Base-by-base conservation (phyloP, 2,113 vertebrate species). In the Grammomys dolichurus region DNA sequence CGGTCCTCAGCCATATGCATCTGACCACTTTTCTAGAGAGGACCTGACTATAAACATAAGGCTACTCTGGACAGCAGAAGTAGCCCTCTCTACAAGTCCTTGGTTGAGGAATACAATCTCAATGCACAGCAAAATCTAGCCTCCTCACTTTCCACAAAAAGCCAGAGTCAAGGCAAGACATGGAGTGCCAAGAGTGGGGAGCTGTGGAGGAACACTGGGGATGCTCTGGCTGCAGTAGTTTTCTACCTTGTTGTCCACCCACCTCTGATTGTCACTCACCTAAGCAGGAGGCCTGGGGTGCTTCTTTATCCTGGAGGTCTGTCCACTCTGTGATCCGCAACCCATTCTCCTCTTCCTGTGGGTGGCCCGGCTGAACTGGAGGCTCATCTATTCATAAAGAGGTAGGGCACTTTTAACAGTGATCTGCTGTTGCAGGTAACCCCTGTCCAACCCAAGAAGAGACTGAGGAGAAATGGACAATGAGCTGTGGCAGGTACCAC, bases 231-330 rank as follows among this genome's bases (percentile, higher is more conserved):
- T 6, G 0, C 11, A 51, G 13, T 11, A 5, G 40, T 2, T n/a
- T 56, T 58, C 46, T 33, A 33, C 20, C 11, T 5, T 1, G 8
- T 22, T 43, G n/a, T 7, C 24, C 20, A 12, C 72, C 84, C 9
- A 82, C n/a, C n/a, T 70, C 69, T 63, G n/a, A 63, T 7, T 70
- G n/a, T 33, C 48, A 87, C 97, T 96, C 78, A 98, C 97, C 97
- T n/a, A 78, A 7, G 22, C 69, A 89, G 36, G 97, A 65, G 33
- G 31, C 63, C 84, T 89, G 97, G 51, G 94, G 16, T 0, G 14
- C 8, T 3, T 95, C 96, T 73, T 95, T 97, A n/a, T 70, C 95
- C 60, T 92, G 97, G 48, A 94, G 92, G n/a, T 97, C 94, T 43
- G 87, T 90, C 76, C 92, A 17, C 88, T 98, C 97, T 7, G 92